Conservation (phyloP, 1,140 invertebrate genomes). For the Luehdorfia chinensis region DNA sequence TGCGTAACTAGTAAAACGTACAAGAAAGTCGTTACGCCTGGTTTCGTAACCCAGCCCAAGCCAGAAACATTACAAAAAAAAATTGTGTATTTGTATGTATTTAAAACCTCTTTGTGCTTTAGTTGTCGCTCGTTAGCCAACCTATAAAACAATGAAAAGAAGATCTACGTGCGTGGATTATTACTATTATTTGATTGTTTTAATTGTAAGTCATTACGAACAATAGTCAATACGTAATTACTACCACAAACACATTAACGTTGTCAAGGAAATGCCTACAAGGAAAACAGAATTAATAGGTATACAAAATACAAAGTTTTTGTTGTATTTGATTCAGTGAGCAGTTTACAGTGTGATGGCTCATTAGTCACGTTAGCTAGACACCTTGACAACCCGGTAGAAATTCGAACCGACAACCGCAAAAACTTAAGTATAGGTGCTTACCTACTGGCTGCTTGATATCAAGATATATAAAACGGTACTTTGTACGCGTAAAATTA, state of each 20-base stretch:
- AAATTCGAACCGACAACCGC: constrained; percentile 41
- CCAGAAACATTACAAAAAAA: too few relatives aligned
- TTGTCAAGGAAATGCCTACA: constrained; percentile 1
- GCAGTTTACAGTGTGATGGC: constrained; percentile 6
- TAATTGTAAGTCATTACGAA: too few relatives aligned
- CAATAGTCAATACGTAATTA: too few relatives aligned
- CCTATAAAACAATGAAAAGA: too few relatives aligned
- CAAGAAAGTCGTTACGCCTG: too few relatives aligned
- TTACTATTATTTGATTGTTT: too few relatives aligned
- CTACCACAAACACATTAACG: constrained; percentile 1
- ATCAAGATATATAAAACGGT: neutral
- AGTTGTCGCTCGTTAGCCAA: too few relatives aligned
- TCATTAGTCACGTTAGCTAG: constrained; percentile 24
- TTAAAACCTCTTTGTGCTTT: too few relatives aligned
- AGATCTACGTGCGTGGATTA: too few relatives aligned
- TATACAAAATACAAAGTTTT: constrained; percentile 4
- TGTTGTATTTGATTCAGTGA: constrained; percentile 7
- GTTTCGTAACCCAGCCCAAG: too few relatives aligned
- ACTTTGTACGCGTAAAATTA: neutral
- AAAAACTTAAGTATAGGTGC: constrained; percentile 20
- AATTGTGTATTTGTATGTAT: too few relatives aligned
- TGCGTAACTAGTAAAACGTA: too few relatives aligned
- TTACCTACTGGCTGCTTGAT: constrained; percentile 1
- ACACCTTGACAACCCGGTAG: constrained; percentile 35
- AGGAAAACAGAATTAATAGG: constrained; percentile 7